A percentile compares a stretch with the other conserved stretches of the same genome.
Conservation (phyloP, 2,888 invertebrate genomes). For the Frankliniella intonsa region DNA sequence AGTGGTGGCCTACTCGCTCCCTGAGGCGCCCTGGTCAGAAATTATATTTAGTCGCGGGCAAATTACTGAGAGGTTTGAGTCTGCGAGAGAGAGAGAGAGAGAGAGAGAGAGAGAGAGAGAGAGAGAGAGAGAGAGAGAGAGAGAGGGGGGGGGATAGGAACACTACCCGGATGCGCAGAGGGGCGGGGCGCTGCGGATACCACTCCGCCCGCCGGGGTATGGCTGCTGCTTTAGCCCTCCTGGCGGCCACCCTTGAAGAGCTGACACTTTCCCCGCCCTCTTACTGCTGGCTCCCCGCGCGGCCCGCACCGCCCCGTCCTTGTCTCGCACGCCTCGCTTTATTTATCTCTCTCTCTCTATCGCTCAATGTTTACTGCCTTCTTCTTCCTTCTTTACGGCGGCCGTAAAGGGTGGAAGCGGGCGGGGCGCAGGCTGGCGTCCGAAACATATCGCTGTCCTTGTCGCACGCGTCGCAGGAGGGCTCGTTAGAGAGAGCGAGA, state of each 20-base stretch:
- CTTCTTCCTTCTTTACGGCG: slow-evolving; percentile 9
- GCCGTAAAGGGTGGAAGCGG: not conserved
- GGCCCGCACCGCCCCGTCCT: not conserved
- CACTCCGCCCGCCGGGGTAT: too few species aligned
- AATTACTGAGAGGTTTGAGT: too few species aligned
- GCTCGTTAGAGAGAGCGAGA: not conserved
- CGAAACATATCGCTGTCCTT: not conserved
- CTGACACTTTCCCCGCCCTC: slow-evolving; percentile 13
- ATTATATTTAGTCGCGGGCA: too few species aligned
- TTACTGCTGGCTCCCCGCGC: not conserved
- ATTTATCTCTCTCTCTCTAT: not conserved
- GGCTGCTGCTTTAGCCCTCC: too few species aligned
- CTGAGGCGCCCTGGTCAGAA: too few species aligned
- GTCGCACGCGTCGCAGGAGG: not conserved
- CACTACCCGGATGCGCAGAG: not conserved
- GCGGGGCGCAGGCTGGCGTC: not conserved
- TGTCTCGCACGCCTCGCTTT: not conserved
- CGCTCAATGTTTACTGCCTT: slow-evolving; percentile 24
- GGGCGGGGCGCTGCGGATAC: not conserved
- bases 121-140: not conserved
- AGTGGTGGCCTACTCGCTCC: too few species aligned
- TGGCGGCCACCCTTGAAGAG: not conserved
- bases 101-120: not conserved
- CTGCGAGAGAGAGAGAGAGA: too few species aligned
- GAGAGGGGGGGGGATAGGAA: not conserved